Conservation (phyloP, 2,113 vertebrate species). For the Thunnus thynnus region DNA sequence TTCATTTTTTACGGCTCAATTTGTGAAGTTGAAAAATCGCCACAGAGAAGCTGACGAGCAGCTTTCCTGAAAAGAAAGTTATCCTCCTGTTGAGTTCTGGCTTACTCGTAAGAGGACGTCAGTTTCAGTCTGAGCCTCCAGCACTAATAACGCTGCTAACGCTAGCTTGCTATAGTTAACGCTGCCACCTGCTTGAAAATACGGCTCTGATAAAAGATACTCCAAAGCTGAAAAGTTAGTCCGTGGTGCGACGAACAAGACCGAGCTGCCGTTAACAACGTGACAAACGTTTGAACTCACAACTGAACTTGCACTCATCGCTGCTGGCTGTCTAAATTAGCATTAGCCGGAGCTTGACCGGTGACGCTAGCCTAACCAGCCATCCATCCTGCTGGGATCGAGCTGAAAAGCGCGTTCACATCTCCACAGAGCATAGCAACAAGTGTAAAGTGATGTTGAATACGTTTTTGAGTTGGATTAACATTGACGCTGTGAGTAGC, state of each 20-base stretch:
- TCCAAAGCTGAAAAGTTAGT: background rate
- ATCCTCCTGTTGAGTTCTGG: background rate
- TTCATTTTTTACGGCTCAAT: accelerated
- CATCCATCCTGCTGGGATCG: conserved; percentile 35
- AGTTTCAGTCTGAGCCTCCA: conserved; percentile 22
- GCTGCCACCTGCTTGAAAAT: conserved; percentile 48
- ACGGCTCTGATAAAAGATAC: background rate
- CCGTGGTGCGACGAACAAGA: background rate
- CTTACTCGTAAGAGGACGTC: conserved; percentile 14
- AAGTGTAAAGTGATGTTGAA: conserved; percentile 61
- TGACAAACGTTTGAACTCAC: conserved; percentile 5
- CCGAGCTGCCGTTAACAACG: background rate
- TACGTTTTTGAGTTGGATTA: conserved; percentile 16
- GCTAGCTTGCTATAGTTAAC: conserved; percentile 45
- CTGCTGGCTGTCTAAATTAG: conserved; percentile 47
- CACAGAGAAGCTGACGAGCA: background rate
- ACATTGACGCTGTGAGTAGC: background rate
- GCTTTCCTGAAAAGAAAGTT: conserved; percentile 24
- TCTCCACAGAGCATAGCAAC: conserved; percentile 60
- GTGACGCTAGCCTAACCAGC: conserved; percentile 2
- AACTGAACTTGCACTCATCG: conserved; percentile 13
- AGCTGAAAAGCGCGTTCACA: conserved; percentile 53
- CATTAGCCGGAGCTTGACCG: conserved; percentile 66
- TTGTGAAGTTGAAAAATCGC: background rate
- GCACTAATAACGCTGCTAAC: conserved; percentile 38